Evolutionary conservation across 2,113 vertebrate species (phyloP), one percentile per base, ranked within the genome.

Genomic region (Progne subis): DNA sequence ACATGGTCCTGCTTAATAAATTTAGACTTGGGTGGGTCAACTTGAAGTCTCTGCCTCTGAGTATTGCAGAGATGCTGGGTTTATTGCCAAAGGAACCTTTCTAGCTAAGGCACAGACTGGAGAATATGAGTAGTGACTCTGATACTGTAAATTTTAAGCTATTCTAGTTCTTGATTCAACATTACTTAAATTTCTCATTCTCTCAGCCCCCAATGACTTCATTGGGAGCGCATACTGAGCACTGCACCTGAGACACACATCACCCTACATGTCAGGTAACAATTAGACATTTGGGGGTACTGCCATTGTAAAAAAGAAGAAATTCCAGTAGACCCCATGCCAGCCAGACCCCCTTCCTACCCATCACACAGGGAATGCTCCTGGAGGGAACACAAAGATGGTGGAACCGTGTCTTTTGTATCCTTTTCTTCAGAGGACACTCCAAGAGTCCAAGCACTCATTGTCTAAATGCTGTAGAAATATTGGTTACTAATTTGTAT

Each of bases 401-500:
- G 32, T 14, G 84, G 26, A 65, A 79, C 5, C 16, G 14, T 17
- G 18, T n/a, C 9, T 95, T 94, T 92, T 63, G 21, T 49, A 60
- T 90, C n/a, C 39, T 82, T 52, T 64, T 61, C 68, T 86, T 75
- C 52, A 88, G 44, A 75, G 43, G 39, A 82, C 71, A 37, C 20
- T 86, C 47, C 31, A 80, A 78, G 28, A 92, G 7, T 5, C 32
- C 34, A 67, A 70, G 34, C 17, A 49, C 8, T 85, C 39, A 67
- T 55, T 70, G 31, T 81, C 53, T 76, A 79, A 91, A 49, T 5
- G 2, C 44, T 88, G n/a, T 67, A 46, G 56, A 95, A 86, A 75
- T 86, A 80, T 11, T 81, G 19, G n/a, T 59, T 75, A 75, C 71
- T 92, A 37, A 77, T 94, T 83, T 86, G 61, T 70, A 92, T 95